A percentile compares a stretch with the other conserved stretches of the same genome.
These are phyloP conservation scores for Alaudala cheleensis DNA, from an alignment of 2,113 vertebrate species.

Conservation along the genomic window DNA sequence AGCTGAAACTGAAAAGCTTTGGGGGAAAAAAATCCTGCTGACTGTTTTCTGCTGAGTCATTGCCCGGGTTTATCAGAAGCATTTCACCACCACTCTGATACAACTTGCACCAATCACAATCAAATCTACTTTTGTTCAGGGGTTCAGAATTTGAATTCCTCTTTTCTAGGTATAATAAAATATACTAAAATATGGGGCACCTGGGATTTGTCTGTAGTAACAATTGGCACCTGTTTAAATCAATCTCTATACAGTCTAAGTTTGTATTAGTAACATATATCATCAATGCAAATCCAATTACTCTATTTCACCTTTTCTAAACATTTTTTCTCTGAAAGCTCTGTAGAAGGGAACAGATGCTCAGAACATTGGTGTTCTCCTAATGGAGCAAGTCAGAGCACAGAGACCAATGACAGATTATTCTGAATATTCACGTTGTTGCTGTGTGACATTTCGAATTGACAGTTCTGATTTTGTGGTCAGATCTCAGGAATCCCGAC, in stretches of 20 bases:
- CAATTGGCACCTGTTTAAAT: background rate
- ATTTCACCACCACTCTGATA: background rate
- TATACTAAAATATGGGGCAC: background rate
- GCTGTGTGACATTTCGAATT: background rate
- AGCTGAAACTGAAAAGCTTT: slow-evolving; percentile 19
- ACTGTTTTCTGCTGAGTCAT: slow-evolving; percentile 58
- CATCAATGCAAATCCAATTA: background rate
- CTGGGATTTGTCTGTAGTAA: background rate
- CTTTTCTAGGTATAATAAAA: slow-evolving; percentile 9
- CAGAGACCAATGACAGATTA: background rate
- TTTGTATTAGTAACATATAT: background rate
- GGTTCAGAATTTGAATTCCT: background rate
- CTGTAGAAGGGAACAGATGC: background rate
- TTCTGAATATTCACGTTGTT: background rate
- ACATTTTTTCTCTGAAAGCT: background rate
- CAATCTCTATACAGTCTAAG: background rate
- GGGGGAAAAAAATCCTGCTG: background rate
- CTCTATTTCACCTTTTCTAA: background rate
- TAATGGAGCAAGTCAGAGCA: background rate
- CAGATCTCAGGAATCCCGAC: background rate
- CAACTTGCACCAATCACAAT: background rate
- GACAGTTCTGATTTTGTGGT: background rate
- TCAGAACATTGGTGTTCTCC: background rate
- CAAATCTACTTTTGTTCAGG: slow-evolving; percentile 28
- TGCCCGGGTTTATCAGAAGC: slow-evolving; percentile 30